Base-by-base conservation (phyloP, 2,113 vertebrate genomes). In the Melozone crissalis region DNA sequence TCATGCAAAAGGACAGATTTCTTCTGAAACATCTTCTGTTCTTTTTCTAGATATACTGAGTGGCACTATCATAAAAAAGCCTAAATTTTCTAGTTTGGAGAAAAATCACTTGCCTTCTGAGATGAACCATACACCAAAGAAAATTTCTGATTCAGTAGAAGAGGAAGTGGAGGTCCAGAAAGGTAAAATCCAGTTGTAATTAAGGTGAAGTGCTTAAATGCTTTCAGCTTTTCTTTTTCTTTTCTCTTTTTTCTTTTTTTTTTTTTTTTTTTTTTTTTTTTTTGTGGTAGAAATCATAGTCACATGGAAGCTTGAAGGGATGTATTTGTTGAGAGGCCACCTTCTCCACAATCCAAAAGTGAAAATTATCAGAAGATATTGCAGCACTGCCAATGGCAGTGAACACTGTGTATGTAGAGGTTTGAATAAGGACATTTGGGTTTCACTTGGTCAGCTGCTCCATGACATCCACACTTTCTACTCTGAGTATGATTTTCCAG, bases 61-160 rank as follows among this genome's bases (percentile, higher is more conserved):
- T 31, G 43, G 5, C 46, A 78, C 88, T 58, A 20, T 10, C 7
- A 13, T 58, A 15, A 96, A 96, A 75, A 87, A 87, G 39, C 93
- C 65, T 15, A 98, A 96, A 52, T n/a, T 90, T 43, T 95, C 84
- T 44, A 84, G 39, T 33, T 14, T 35, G 84, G 95, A 97, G 62
- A 41, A 83, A 10, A 93, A 11, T 28, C 7, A 22, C 18, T 46
- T 76, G 12, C 80, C 73, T 8, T 63, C 88, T 18, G 59, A 81
- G 5, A 5, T 35, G n/a, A 47, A 26, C 13, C 47, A 57, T 69
- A 61, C 54, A 51, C 27, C 67, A 55, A 92, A 31, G 37, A 87
- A 96, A 52, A 65, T 30, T 65, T 75, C 90, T 67, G 26, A 47
- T 69, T 93, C 81, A 5, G 19, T 31, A 26, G 69, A 96, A 63